Evolutionary conservation across 2,797 vertebrate genomes (phyloP), one percentile per base, ranked within the genome.

Genomic region (Dryobates pubescens): DNA sequence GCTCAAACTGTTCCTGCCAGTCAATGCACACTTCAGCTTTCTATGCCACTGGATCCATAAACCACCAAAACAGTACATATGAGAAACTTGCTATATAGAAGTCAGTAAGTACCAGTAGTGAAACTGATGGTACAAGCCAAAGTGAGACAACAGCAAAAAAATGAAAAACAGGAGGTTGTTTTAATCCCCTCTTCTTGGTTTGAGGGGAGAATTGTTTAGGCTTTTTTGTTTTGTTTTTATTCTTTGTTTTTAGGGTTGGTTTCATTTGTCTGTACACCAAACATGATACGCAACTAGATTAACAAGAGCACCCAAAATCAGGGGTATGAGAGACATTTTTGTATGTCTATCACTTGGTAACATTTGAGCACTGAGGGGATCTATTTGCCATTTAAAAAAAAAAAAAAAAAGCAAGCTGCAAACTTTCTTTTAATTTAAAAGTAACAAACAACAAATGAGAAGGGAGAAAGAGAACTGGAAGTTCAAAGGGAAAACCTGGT

Each of bases 341-440:
- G 75, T 27, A 6, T 20, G 49, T 32, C 78, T 78, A 58, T 81
- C 64, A 58, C 10, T 15, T 43, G 57, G 23, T 51, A 76, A 6
- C 56, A 57, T 79, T 82, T 3, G 0, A 89, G 75, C 49, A 82
- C 53, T 67, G 82, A n/a, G 17, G 20, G 20, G 8, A 45, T 1
- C 4, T 69, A 41, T 64, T 67, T 73, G 57, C 67, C 68, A 43
- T 23, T 43, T 11, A 32, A 79, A 57, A 19, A 34, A 71, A 72
- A 56, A 17, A 41, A 80, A 71, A 17, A 43, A 17, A 15, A 41
- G 41, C 4, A 62, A 62, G 19, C 51, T 80, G 30, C 36, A 86
- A 96, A 69, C 15, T 65, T 38, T 43, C 45, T 67, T 86, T 85
- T 47, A n/a, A 17, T 17, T 93, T 77, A 82, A 86, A 91, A 77